Evolutionary conservation across 2,113 vertebrate species (phyloP), one percentile per base, ranked within the genome.

Genomic region (Hippocampus comes): DNA sequence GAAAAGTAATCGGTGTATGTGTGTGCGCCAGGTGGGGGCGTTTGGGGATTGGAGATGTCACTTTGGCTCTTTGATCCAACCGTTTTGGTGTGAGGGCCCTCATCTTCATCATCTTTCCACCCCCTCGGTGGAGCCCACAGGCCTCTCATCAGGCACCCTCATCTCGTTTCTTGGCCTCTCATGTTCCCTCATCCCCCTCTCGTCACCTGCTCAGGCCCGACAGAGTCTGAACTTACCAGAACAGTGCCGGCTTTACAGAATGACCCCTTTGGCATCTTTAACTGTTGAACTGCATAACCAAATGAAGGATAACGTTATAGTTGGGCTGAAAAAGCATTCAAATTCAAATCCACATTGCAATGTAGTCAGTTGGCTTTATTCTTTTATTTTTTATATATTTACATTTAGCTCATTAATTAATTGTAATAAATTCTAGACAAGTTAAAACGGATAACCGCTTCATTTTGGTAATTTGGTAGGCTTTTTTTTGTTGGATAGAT

Each of bases 121-220:
- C 71, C 67, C 71, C 78, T 71, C 68, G 43, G 56, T 63, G 73
- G 34, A 55, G 64, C 81, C 81, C 78, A 76, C 83, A 84, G 84
- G 82, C 76, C 78, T 80, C 84, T 86, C 86, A 84, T 82, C 89
- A 82, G 72, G 0, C 73, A 84, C 80, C 88, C 78, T 84, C 80
- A 86, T 86, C 77, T 72, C 53, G 51, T 82, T 80, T 91, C 83
- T 82, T 81, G 74, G 84, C 84, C 77, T 86, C 84, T 87, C 84
- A 69, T 75, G 79, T 86, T 85, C 72, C 85, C 70, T 80, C 77
- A 73, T 82, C 66, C 5, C 48, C 65, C 63, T 66, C 71, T 82
- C 72, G 76, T 82, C 71, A 70, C 70, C 60, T 41, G 51, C 78
- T 77, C 72, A 60, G 72, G 71, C 9, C 67, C 76, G 75, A 76